Conservation (phyloP, 2,113 vertebrate species). For the Serinus canaria region DNA sequence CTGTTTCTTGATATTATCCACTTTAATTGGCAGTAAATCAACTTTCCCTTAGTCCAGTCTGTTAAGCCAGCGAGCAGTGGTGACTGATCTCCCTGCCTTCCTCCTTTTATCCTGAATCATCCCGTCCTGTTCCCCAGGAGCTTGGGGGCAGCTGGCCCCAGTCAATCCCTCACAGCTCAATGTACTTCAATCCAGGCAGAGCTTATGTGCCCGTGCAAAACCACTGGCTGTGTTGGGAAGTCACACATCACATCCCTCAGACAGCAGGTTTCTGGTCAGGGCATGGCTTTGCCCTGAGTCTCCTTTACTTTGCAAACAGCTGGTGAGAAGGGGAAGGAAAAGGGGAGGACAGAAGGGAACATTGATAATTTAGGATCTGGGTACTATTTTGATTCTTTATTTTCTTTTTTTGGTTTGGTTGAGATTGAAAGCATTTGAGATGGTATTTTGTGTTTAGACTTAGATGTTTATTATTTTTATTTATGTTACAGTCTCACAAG, state of each 20-base stretch:
- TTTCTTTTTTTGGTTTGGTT: not conserved
- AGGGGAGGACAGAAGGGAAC: not conserved
- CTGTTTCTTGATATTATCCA: not conserved
- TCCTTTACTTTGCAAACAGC: not conserved
- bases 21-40: not conserved
- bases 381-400: not conserved
- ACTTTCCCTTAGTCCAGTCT: not conserved
- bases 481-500: not conserved
- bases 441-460: not conserved
- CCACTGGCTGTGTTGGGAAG: not conserved
- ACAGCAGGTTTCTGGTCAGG: not conserved
- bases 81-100: not conserved
- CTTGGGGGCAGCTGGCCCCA: not conserved
- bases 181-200: not conserved
- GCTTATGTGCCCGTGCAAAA: not conserved
- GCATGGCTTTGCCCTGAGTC: fast-evolving
- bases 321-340: not conserved
- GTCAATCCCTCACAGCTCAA: not conserved
- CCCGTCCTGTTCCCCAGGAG: not conserved
- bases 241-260: not conserved
- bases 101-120: not conserved
- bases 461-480: not conserved
- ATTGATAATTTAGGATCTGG: fast-evolving
- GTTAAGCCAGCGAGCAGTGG: not conserved
- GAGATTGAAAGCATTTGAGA: not conserved